Evolutionary conservation across 2,888 invertebrate genomes (phyloP), one percentile per base, ranked within the genome.

Genomic region (Lysandra bellargus): DNA sequence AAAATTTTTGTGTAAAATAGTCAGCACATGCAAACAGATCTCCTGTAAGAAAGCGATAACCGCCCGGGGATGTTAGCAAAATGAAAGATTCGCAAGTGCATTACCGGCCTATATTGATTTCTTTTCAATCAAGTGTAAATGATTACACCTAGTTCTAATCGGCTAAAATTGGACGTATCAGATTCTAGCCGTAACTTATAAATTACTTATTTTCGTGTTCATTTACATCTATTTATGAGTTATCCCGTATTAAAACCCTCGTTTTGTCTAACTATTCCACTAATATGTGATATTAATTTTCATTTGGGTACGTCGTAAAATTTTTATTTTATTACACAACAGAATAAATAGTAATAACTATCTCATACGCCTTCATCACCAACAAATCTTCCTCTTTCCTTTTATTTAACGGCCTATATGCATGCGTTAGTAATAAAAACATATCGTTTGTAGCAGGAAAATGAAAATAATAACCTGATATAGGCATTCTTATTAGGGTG

Each of bases 351-450:
- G 69, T 5, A 14, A 69, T 69, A 37, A 69, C 69, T 69, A 69
- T 69, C 69, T 69, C 69, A 69, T 37, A 37, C 33, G 33, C 14
- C 33, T 37, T 69, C 69, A 69, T 69, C 33, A 69, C 69, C 69
- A 69, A 69, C 33, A 69, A 69, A 69, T 69, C 69, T 33, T 69
- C 69, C 69, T 69, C 69, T 4, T 69, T 69, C 37, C 33, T 14
- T 69, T 69, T 33, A 69, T 69, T 69, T 69, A 69, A 69, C 69
- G 69, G 33, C 69, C 69, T 33, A 69, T 69, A 30, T 69, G 69
- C 33, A 69, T 33, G 33, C 69, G 69, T 69, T 69, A 69, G 69
- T 33, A 69, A 69, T 69, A 17, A 69, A 69, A 69, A 69, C 69
- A 69, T 69, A 37, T 69, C 33, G 37, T 69, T 37, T 69, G 69